phyloP scores from a whole-genome alignment of 30 jellyfish, hydroid and myxozoan genomes.

The Cassiopea andromeda region DNA sequence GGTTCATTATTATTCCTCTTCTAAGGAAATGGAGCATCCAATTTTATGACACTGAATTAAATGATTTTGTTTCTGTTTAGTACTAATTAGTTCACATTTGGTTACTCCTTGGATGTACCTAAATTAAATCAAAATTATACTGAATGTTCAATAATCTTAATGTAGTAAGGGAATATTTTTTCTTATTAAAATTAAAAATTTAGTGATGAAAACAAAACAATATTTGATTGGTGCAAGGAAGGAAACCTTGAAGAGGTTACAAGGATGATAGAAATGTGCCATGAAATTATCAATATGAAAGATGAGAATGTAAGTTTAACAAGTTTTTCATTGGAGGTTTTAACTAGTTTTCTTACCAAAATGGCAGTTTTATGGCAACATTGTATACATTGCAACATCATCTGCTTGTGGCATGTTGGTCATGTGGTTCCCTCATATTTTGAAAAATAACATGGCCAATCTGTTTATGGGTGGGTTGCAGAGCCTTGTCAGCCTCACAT shows the following conservation, averaged over 20 bases:
- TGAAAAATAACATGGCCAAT: too few species aligned
- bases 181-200: not conserved
- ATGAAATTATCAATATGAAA: constrained; percentile 4
- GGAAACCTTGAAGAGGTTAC: constrained; percentile 58
- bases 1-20: too few species aligned
- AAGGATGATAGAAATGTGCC: constrained; percentile 11
- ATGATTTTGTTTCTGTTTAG: too few species aligned
- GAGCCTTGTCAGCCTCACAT: not conserved
- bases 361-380: not conserved
- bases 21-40: too few species aligned
- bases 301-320: constrained; percentile 71
- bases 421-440: not conserved
- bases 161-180: not conserved
- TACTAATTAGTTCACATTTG: too few species aligned
- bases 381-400: not conserved
- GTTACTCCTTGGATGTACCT: too few species aligned
- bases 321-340: not conserved
- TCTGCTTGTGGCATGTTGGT: not conserved
- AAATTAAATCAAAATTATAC: too few species aligned
- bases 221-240: constrained; percentile 89
- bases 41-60: too few species aligned
- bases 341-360: not conserved
- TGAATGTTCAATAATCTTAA: too few species aligned
- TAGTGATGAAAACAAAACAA: constrained; percentile 77
- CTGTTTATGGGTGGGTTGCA: too few species aligned